Evolutionary conservation across 2,113 vertebrate species (phyloP).

Genomic region (Bos indicus): DNA sequence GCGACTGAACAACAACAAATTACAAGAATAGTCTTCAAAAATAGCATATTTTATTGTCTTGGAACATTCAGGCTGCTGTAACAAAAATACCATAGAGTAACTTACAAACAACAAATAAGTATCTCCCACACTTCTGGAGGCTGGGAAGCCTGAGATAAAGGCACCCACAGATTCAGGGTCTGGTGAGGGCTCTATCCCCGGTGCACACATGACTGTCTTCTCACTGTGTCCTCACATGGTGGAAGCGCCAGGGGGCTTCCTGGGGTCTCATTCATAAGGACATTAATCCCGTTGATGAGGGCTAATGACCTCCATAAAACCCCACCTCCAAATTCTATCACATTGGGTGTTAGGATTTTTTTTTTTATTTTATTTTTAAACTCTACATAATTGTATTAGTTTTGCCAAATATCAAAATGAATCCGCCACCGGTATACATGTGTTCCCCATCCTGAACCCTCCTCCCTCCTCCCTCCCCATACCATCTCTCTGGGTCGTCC

Average conservation of each 20-base stretch:
- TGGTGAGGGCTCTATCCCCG: neutral
- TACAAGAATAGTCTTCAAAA: neutral
- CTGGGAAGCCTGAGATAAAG: neutral
- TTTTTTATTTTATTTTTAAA: too few species aligned
- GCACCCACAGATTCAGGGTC: neutral
- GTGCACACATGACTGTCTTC: neutral
- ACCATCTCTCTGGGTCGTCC: too few species aligned
- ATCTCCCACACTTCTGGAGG: neutral
- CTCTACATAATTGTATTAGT: too few species aligned
- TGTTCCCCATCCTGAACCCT: too few species aligned
- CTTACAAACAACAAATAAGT: neutral
- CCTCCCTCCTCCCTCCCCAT: too few species aligned
- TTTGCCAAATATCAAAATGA: too few species aligned
- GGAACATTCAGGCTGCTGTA: neutral
- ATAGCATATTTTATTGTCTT: neutral
- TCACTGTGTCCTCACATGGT: neutral
- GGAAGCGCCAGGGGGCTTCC: neutral
- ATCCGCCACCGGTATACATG: too few species aligned
- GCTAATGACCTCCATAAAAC: neutral
- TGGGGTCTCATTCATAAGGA: neutral
- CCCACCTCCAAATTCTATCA: neutral
- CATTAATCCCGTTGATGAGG: neutral
- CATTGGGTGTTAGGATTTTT: neutral
- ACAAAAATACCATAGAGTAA: neutral
- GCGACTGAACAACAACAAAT: too few species aligned